These are phyloP conservation scores for Leucozona laternaria DNA, from an alignment of 2,888 invertebrate genomes.

Conservation along the genomic window DNA sequence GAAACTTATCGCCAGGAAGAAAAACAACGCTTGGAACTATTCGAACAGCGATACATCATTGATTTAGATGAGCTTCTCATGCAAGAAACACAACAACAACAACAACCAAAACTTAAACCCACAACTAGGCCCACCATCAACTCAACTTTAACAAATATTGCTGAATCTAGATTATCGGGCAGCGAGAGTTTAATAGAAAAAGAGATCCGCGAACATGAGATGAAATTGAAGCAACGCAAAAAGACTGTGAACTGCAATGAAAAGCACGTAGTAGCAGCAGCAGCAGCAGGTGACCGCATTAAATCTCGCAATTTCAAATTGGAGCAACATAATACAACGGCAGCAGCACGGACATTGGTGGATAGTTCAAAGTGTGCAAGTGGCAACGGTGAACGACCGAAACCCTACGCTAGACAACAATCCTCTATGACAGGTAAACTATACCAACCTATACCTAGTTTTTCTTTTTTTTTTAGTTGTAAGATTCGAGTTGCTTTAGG, in stretches of 20 bases:
- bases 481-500: not conserved
- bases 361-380: slow-evolving; percentile 40
- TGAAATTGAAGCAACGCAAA: slow-evolving; percentile 37
- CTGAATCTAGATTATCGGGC: slow-evolving; percentile 36
- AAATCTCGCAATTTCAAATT: slow-evolving; percentile 26
- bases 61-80: not conserved
- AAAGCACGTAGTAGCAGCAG: not conserved
- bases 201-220: slow-evolving; percentile 42
- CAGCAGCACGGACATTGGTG: slow-evolving; percentile 27
- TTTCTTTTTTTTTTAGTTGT: not conserved
- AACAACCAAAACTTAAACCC: not conserved
- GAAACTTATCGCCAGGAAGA: slow-evolving; percentile 12
- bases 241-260: slow-evolving; percentile 34
- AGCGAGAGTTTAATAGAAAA: slow-evolving; percentile 51
- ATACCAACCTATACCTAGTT: not conserved
- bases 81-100: too few species aligned
- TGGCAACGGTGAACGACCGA: slow-evolving; percentile 43
- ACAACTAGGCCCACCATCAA: not conserved
- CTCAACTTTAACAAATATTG: slow-evolving; percentile 4
- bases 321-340: slow-evolving; percentile 12
- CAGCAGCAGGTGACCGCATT: slow-evolving; percentile 35
- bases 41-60: slow-evolving; percentile 11
- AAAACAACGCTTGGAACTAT: not conserved
- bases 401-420: slow-evolving; percentile 55
- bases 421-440: slow-evolving; percentile 51